Percentiles rank a stretch among this genome's conserved stretches.
These are phyloP conservation scores for Thymelicus lineola DNA, from an alignment of 2,888 invertebrate species.

Conservation along the genomic window DNA sequence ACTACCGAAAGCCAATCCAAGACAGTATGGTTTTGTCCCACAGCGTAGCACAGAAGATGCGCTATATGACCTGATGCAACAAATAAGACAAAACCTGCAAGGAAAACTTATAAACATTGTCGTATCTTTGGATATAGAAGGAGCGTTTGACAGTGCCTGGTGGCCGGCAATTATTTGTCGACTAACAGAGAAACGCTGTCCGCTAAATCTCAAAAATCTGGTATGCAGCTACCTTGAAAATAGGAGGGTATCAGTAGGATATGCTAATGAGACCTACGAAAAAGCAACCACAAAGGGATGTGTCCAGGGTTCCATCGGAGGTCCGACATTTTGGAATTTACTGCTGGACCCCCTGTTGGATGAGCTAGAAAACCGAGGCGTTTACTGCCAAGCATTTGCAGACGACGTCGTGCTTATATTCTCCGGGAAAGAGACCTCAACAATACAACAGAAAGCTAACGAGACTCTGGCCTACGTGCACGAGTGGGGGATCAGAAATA, in stretches of 20 bases:
- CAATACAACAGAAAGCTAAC: neutral
- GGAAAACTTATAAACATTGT: neutral
- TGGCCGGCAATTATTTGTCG: slow-evolving; percentile 10
- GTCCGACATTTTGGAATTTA: slow-evolving; percentile 9
- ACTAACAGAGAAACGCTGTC: neutral
- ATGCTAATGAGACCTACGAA: neutral
- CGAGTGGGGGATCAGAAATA: too few species aligned
- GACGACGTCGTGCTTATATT: neutral
- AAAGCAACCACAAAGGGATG: slow-evolving; percentile 3
- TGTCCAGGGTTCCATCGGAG: slow-evolving; percentile 14
- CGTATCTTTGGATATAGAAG: slow-evolving; percentile 8
- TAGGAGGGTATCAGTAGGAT: neutral
- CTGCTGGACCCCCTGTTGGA: slow-evolving; percentile 2
- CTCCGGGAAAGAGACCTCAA: neutral
- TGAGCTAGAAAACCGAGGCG: neutral
- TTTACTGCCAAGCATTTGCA: neutral
- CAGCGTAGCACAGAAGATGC: slow-evolving; percentile 16
- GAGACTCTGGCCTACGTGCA: neutral
- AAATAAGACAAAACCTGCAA: neutral
- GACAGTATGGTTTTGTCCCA: neutral
- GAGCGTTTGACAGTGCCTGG: neutral
- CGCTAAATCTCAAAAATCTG: neutral
- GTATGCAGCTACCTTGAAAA: neutral
- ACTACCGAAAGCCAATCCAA: neutral
- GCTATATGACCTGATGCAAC: slow-evolving; percentile 7